A percentile compares a stretch with the other conserved stretches of the same genome.
phyloP scores from a whole-genome alignment of 2,113 vertebrate species.

The Coptodon bakossiorum region DNA sequence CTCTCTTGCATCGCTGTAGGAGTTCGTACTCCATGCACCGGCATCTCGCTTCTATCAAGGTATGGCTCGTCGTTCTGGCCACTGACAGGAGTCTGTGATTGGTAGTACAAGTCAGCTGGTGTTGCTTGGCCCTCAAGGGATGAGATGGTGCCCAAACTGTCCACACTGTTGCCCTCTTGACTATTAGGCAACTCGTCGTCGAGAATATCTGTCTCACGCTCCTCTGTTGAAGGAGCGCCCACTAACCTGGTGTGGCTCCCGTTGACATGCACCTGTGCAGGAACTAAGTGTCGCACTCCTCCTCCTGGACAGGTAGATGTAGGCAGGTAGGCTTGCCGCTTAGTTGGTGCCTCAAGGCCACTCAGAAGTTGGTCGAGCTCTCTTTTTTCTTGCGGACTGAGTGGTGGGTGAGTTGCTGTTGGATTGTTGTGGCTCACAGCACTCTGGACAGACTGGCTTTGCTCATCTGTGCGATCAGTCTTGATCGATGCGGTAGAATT shows the following conservation, averaged over 20 bases:
- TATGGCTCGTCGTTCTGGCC: conserved; percentile 63
- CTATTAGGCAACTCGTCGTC: conserved; percentile 87
- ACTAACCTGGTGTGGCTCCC: conserved; percentile 68
- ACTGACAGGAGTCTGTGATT: conserved; percentile 66
- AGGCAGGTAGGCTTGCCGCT: conserved; percentile 63
- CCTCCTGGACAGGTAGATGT: conserved; percentile 64
- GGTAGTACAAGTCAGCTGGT: conserved; percentile 71
- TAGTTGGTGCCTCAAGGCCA: conserved; percentile 76
- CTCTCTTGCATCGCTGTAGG: conserved; percentile 78
- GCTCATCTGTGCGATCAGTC: conserved; percentile 91
- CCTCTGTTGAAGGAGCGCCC: conserved; percentile 45
- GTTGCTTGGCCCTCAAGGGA: conserved; percentile 83
- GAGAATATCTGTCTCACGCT: conserved; percentile 90
- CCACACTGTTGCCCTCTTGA: conserved; percentile 88
- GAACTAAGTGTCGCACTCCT: conserved; percentile 80
- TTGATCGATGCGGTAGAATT: conserved; percentile 94
- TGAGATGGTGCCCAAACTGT: conserved; percentile 86
- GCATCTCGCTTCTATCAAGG: conserved; percentile 65
- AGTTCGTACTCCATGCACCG: conserved; percentile 69
- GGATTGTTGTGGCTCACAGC: conserved; percentile 52
- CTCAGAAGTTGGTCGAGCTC: conserved; percentile 88
- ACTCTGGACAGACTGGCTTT: conserved; percentile 49
- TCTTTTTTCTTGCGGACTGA: conserved; percentile 86
- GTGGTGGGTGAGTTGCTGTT: conserved; percentile 45
- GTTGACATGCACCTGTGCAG: conserved; percentile 91